These are phyloP conservation scores for Tetranychus truncatus DNA, from an alignment of 2,888 invertebrate genomes.

Conservation along the genomic window DNA sequence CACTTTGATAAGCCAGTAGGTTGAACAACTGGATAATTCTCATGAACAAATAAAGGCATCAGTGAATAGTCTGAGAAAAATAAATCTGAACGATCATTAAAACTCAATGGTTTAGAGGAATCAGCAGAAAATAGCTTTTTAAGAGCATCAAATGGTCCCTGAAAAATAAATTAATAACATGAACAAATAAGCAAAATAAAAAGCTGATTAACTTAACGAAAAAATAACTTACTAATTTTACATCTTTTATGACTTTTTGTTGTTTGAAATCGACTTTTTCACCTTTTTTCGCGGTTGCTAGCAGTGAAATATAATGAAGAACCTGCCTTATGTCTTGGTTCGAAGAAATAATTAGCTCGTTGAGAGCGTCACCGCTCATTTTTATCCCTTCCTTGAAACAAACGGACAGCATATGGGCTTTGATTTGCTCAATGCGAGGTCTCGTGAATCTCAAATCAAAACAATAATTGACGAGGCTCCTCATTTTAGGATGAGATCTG, in stretches of 20 bases:
- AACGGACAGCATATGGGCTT: slow-evolving; percentile 74
- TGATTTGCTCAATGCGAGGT: slow-evolving; percentile 74
- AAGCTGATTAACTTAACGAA: not conserved
- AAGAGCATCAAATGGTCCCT: slow-evolving; percentile 85
- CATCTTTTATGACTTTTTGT: slow-evolving; percentile 45
- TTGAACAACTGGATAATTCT: slow-evolving; percentile 71
- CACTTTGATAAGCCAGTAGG: slow-evolving; percentile 40
- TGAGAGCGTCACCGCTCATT: slow-evolving; percentile 47
- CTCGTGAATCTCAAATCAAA: slow-evolving; percentile 68
- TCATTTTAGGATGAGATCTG: slow-evolving; percentile 67
- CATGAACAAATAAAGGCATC: slow-evolving; percentile 89
- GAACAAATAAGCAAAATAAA: slow-evolving; percentile 25
- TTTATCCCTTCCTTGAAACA: slow-evolving; percentile 47
- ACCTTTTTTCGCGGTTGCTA: slow-evolving; percentile 43
- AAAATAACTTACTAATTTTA: slow-evolving; percentile 46
- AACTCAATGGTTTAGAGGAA: slow-evolving; percentile 29
- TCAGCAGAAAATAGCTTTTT: slow-evolving; percentile 62
- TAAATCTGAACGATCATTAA: slow-evolving; percentile 64
- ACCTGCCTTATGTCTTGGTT: slow-evolving; percentile 78
- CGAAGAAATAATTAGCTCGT: slow-evolving; percentile 63
- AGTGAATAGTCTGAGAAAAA: slow-evolving; percentile 95
- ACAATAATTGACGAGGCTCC: slow-evolving; percentile 77
- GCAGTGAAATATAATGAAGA: slow-evolving; percentile 66
- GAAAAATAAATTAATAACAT: slow-evolving; percentile 21
- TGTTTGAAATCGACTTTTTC: not conserved